Evolutionary conservation across 2,113 vertebrate species (phyloP).

Genomic region (Ptyas mucosa): DNA sequence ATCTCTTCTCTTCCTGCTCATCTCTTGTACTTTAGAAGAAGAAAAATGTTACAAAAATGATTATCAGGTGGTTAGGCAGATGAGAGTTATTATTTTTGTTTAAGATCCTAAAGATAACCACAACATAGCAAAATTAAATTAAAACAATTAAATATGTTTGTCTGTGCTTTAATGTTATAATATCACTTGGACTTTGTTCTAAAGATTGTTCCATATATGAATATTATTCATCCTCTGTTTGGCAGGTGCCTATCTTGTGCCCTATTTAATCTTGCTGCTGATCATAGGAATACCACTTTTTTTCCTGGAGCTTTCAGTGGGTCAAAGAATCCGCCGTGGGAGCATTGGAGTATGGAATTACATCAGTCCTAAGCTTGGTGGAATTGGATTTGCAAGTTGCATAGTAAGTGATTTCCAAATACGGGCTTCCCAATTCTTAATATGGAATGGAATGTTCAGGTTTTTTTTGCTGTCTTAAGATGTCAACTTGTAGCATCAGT

Average conservation of each 20-base stretch:
- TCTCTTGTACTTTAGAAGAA: background rate
- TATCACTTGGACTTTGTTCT: background rate
- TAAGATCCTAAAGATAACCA: background rate
- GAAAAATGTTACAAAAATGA: background rate
- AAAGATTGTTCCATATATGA: background rate
- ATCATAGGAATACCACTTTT: conserved; percentile 95
- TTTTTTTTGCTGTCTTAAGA: background rate
- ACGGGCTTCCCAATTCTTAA: background rate
- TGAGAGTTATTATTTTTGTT: background rate
- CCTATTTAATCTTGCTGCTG: conserved; percentile 88
- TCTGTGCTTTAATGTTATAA: background rate
- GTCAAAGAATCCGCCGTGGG: conserved; percentile 91
- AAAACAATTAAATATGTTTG: background rate
- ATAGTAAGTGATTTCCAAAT: conserved; percentile 76
- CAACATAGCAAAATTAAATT: background rate
- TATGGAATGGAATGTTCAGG: background rate
- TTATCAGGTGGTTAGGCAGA: background rate
- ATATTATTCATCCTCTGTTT: conserved; percentile 44
- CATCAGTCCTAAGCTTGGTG: conserved; percentile 92
- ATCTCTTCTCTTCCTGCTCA: background rate
- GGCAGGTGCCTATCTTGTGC: conserved; percentile 94
- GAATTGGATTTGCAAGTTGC: conserved; percentile 95
- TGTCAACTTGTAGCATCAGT: background rate
- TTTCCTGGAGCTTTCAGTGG: conserved; percentile 94
- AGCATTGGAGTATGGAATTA: conserved; percentile 99